Base-by-base conservation (phyloP, 2,113 vertebrate species). In the Triplophysa rosa region DNA sequence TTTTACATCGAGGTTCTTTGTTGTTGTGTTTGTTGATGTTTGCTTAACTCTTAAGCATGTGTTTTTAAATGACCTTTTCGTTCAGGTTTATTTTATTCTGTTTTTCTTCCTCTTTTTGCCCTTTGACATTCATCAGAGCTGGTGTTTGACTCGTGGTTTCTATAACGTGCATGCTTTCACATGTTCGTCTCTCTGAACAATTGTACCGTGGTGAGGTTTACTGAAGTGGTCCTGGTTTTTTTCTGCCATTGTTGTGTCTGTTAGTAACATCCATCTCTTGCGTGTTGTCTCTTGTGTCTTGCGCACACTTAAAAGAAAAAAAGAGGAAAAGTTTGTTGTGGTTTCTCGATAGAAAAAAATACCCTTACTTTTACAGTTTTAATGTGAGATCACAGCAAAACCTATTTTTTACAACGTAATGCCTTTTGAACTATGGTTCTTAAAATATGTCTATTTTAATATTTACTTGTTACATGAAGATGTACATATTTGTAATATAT, bases 371-470 rank as follows among this genome's bases (percentile, higher is more conserved):
- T 91, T 92, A 91, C 90, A 93, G 88, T 93, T 93, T 92, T 88
- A 90, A 88, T 89, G 91, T 93, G 93, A 94, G 94, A 95, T 95
- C 93, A 89, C 92, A 92, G 91, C 91, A 95, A 94, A 97, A 93
- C 92, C 94, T 96, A 91, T 95, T 95, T 84, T 95, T 94, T 95
- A 94, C 92, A 92, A 92, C 94, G 94, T 95, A 95, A 95, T 95
- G 95, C 95, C 95, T 98, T 93, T 98, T 95, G 94, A 96, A 95
- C 94, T 87, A 97, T 95, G 94, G 95, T 95, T 96, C 95, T 95
- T 95, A 97, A 97, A 95, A 98, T 92, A 97, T 94, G 95, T 97
- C 95, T 99, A 99, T 99, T 99, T 99, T 98, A 98, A 96, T 99
- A 99, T 95, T 96, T 95, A 95, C 93, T 94, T 95, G 95, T 95